Conservation (phyloP, 2,113 vertebrate genomes). For the mouse (Mus musculus) region GRCm39 chr19:16235501-16236000, state of each 20-base stretch:
- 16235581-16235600: background rate
- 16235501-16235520: background rate
- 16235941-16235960: slow-evolving; percentile 47
- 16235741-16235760: background rate
- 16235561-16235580: background rate
- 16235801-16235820: background rate
- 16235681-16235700: background rate
- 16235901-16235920: slow-evolving; percentile 55
- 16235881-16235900: slow-evolving; percentile 40
- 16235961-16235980: slow-evolving; percentile 3
- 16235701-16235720: background rate
- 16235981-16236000: slow-evolving; percentile 28
- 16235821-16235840: background rate
- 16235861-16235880: background rate
- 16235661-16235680: background rate
- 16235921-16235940: slow-evolving; percentile 62
- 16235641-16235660: background rate
- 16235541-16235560: background rate
- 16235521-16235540: background rate
- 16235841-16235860: background rate
- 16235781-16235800: background rate
- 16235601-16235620: background rate
- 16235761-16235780: background rate
- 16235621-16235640: background rate
- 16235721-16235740: background rate